Base-by-base conservation (phyloP, 2,113 vertebrate species). In the Spea multiplicata region DNA sequence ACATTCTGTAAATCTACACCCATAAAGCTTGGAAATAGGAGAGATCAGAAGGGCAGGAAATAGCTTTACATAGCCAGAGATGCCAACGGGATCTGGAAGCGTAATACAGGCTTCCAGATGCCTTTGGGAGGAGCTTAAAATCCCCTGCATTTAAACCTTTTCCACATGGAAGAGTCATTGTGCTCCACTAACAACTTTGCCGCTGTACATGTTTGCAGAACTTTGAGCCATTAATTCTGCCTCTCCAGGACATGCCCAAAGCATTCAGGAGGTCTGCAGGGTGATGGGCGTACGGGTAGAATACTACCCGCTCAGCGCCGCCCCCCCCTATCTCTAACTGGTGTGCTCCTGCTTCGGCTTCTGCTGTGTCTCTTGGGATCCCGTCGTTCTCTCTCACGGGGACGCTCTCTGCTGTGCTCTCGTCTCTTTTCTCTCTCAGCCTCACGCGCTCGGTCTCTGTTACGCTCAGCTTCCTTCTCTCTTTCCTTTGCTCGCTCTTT, bases 291-390 rank as follows among this genome's bases (percentile, higher is more conserved):
- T 5, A 53, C 46, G 8, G 30, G 4, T 16, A 68, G 5, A 46
- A 66, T 30, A 68, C 17, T 72, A 12, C 14, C 14, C 3, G n/a
- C 44, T 89, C 82, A 90, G 73, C 87, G 88, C 61, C 93, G 95
- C 84, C 92, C 94, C 61, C 95, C 92, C 82, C 94, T 87, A 64
- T 96, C 95, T 73, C 94, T 83, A 86, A 82, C 87, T 45, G 83
- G 93, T 80, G 89, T 95, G 92, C 90, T 91, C 49, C 88, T 83
- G 90, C 94, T 96, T 66, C 90, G 91, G 86, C 95, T 96, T 61
- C 89, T 90, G 82, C 90, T 91, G 81, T 89, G 89, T 45, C 89
- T 86, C 82, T 91, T 91, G 52, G 87, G 46, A 87, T 94, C 77
- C 82, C 91, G 46, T 82, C 91, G 81, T 83, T 88, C 74, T 82